phyloP scores from a whole-genome alignment of 2,113 vertebrate species.

The Formicarius rufipectus region DNA sequence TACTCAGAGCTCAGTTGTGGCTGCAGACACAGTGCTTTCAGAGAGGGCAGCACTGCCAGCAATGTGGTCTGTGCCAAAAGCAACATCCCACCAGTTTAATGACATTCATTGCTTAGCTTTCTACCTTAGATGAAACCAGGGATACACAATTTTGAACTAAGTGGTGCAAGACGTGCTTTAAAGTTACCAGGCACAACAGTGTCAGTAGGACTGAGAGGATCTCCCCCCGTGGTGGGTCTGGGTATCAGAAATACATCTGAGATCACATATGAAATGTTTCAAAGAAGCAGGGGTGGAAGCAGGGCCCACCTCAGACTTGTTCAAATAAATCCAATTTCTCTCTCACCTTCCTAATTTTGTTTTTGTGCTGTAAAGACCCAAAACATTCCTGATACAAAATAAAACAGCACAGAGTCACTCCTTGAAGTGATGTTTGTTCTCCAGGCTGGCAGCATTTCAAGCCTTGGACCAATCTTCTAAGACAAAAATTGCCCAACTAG shows the following conservation, averaged over 20 bases:
- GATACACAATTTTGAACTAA: background rate
- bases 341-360: background rate
- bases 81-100: background rate
- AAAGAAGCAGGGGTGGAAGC: background rate
- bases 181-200: background rate
- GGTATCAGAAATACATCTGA: background rate
- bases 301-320: background rate
- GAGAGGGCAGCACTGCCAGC: background rate
- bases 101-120: background rate
- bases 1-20: background rate
- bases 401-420: background rate
- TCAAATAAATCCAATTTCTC: background rate
- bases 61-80: background rate
- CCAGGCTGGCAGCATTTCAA: background rate
- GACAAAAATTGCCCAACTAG: background rate
- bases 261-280: background rate
- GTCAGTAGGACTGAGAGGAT: background rate
- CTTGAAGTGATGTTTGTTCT: background rate
- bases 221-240: background rate
- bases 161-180: accelerated
- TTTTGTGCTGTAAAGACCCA: background rate
- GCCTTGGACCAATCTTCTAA: background rate
- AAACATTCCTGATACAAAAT: background rate
- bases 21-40: background rate
- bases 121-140: background rate